Conservation (phyloP, 2,113 vertebrate genomes). For the Trematomus loennbergii region DNA sequence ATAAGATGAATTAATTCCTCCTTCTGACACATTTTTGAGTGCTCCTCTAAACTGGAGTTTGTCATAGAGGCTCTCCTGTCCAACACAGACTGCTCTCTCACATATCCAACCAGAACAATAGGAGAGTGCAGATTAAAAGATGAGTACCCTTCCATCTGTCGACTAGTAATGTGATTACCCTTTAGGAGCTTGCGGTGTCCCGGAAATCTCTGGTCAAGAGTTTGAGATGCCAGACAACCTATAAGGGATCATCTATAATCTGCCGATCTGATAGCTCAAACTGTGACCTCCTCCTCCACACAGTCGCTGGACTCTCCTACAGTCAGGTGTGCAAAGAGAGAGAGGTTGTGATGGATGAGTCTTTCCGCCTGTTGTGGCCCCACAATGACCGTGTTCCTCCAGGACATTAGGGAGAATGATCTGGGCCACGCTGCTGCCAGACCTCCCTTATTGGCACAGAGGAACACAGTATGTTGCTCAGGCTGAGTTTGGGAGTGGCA, state of each 20-base stretch:
- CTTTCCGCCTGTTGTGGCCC: constrained; percentile 51
- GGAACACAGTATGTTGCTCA: constrained; percentile 33
- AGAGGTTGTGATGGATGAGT: constrained; percentile 68
- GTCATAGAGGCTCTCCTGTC: constrained; percentile 13
- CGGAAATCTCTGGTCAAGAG: constrained; percentile 65
- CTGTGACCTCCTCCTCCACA: constrained; percentile 58
- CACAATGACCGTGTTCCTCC: constrained; percentile 53
- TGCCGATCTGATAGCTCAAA: constrained; percentile 52
- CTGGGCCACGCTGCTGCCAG: constrained; percentile 57
- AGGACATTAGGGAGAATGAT: constrained; percentile 71
- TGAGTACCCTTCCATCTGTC: constrained; percentile 72
- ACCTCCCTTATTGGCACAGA: constrained; percentile 61
- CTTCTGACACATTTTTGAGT: constrained; percentile 19
- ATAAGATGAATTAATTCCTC: constrained; percentile 20
- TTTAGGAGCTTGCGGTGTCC: constrained; percentile 52
- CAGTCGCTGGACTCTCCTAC: constrained; percentile 39
- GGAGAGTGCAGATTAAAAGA: constrained; percentile 48
- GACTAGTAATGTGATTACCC: constrained; percentile 75
- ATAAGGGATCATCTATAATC: constrained; percentile 68
- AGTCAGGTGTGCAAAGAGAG: constrained; percentile 58
- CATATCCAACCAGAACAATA: constrained; percentile 37
- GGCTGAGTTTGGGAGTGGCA: constrained; percentile 51
- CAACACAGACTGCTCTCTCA: neutral
- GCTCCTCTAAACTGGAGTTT: constrained; percentile 36
- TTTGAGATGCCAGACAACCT: constrained; percentile 69